These are phyloP conservation scores for Platycheirus albimanus DNA, from an alignment of 2,888 invertebrate species.

Conservation along the genomic window DNA sequence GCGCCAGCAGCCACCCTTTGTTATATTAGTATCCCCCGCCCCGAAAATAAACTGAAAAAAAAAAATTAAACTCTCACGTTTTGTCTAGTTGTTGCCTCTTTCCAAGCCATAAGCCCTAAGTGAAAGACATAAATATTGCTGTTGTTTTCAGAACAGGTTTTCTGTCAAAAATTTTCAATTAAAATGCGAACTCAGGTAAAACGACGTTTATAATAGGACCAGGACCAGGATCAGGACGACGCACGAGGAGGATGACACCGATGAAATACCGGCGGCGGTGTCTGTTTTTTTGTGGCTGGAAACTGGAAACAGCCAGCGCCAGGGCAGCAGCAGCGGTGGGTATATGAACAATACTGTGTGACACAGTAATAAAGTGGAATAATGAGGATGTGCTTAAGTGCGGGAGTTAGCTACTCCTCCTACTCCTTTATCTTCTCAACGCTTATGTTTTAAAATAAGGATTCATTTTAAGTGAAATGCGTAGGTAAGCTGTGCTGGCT, in stretches of 20 bases:
- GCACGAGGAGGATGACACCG: neutral
- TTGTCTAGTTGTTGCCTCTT: slow-evolving; percentile 39
- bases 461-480: slow-evolving; percentile 59
- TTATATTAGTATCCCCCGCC: neutral
- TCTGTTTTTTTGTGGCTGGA: slow-evolving; percentile 34
- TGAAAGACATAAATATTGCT: slow-evolving; percentile 65
- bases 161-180: slow-evolving; percentile 74
- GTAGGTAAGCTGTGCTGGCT: slow-evolving; percentile 69
- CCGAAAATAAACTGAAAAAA: slow-evolving; percentile 11
- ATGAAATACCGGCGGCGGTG: neutral
- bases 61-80: slow-evolving; percentile 40
- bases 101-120: slow-evolving; percentile 58
- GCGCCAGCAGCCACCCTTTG: slow-evolving; percentile 12
- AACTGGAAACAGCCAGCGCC: slow-evolving; percentile 42
- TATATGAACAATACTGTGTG: slow-evolving; percentile 70
- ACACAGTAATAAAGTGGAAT: slow-evolving; percentile 71
- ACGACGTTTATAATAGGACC: neutral
- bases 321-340: slow-evolving; percentile 16
- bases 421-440: slow-evolving; percentile 8
- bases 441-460: slow-evolving; percentile 39
- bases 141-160: slow-evolving; percentile 58
- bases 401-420: slow-evolving; percentile 27
- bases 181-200: slow-evolving; percentile 74
- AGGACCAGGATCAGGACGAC: neutral
- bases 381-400: slow-evolving; percentile 74